Conservation (phyloP, 2,113 vertebrate genomes). For the Myotis davidii region DNA sequence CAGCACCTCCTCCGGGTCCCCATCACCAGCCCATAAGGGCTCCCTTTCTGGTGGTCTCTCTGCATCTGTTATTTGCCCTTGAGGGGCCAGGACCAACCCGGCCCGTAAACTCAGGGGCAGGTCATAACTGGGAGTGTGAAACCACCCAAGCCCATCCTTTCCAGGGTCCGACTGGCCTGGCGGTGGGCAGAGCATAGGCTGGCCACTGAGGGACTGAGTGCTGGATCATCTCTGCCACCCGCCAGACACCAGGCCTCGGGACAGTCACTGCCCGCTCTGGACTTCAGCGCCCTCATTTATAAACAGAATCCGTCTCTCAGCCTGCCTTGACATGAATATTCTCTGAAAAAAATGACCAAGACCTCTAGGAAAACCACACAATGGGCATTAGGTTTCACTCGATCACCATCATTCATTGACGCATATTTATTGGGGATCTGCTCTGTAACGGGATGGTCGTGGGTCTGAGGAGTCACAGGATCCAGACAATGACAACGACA, state of each 20-base stretch:
- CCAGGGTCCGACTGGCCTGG: neutral
- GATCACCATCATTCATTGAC: neutral
- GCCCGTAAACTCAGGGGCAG: neutral
- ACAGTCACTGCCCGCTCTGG: neutral
- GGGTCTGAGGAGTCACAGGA: neutral
- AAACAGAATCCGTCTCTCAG: neutral
- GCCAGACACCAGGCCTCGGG: neutral
- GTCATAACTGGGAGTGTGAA: neutral
- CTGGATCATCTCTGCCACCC: neutral
- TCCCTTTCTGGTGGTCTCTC: neutral
- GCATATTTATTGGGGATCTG: neutral
- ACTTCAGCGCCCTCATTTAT: neutral
- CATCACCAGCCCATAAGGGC: neutral
- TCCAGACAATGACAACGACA: neutral
- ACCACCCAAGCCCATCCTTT: neutral
- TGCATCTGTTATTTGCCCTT: neutral
- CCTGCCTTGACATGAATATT: neutral
- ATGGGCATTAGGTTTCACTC: neutral
- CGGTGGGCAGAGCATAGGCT: neutral
- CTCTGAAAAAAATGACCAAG: neutral
- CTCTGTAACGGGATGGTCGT: neutral
- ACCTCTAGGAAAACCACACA: neutral
- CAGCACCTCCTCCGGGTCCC: neutral
- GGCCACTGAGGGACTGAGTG: neutral
- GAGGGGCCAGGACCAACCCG: neutral